Conservation (phyloP, 30 jellyfish, hydroid and myxozoan genomes). For the Chrysaora quinquecirrha region DNA sequence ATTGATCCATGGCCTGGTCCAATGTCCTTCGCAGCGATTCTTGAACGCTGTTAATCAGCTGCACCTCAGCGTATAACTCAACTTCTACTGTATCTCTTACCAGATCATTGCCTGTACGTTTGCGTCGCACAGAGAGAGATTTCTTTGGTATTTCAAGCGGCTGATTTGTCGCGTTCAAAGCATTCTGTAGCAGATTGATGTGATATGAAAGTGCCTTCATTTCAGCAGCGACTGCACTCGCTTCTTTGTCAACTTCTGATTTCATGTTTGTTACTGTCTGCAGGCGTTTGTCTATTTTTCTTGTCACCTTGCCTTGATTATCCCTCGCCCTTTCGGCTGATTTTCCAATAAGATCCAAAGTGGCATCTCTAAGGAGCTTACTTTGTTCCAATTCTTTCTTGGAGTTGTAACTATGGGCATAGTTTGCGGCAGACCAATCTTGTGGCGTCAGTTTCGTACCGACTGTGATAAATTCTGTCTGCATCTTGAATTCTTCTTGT, state of each 20-base stretch:
- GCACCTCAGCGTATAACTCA: constrained; percentile 55
- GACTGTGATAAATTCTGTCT: constrained; percentile 58
- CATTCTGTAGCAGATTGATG: constrained; percentile 54
- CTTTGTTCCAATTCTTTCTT: constrained; percentile 63
- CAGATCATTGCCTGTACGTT: constrained; percentile 63
- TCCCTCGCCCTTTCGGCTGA: constrained; percentile 59
- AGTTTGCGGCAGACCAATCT: constrained; percentile 71
- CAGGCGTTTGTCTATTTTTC: constrained; percentile 54
- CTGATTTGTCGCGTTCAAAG: constrained; percentile 52
- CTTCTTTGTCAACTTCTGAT: constrained; percentile 65
- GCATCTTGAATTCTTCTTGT: constrained; percentile 31
- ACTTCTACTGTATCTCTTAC: constrained; percentile 60
- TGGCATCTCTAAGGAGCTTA: constrained; percentile 52
- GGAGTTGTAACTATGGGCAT: constrained; percentile 62
- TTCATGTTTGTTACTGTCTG: constrained; percentile 63
- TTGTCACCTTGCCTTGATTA: constrained; percentile 53
- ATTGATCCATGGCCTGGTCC: constrained; percentile 78
- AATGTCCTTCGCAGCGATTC: constrained; percentile 65
- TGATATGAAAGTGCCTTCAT: constrained; percentile 68
- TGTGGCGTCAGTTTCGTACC: constrained; percentile 68
- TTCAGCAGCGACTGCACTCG: constrained; percentile 68
- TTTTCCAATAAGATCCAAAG: constrained; percentile 52
- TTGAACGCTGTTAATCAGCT: constrained; percentile 63
- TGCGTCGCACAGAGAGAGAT: constrained; percentile 61
- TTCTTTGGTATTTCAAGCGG: constrained; percentile 67